Evolutionary conservation across 2,113 vertebrate genomes (phyloP), one percentile per base, ranked within the genome.

Genomic region (Alectura lathami): DNA sequence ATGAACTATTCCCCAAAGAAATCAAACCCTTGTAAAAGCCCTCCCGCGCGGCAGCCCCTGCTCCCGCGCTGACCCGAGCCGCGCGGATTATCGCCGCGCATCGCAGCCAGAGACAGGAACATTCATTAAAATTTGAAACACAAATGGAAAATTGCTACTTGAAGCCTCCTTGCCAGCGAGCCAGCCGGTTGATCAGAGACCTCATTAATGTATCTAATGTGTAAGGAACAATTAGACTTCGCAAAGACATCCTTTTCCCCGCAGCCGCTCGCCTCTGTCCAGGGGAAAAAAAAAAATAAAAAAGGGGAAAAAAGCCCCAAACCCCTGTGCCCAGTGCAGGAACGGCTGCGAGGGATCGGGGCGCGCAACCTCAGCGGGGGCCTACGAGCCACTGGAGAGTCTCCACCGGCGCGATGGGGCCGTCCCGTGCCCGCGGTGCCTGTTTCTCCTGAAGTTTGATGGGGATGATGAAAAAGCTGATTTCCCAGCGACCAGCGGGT

Each of bases 101-200:
- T 81, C 88, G 56, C 72, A 87, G 96, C 91, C 97, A 43, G 93
- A 97, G 96, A 97, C 92, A 84, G 95, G 89, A 94, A 79, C 88
- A 86, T 96, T 98, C 96, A 97, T 98, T 98, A 98, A 98, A 97
- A 97, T 97, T 97, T 98, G 97, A 98, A 97, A 96, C 97, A 94
- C 97, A 97, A 97, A 96, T 97, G 97, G 97, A 97, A 98, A 98
- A 97, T 97, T 97, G 96, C 97, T 98, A 97, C 97, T 98, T 97
- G 97, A 97, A 96, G 97, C 96, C 97, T 96, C 96, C 94, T 92
- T 89, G 75, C 92, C n/a, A 5, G 92, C 91, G 95, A 94, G 96
- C 83, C 96, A 83, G 97, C 89, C 92, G 40, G 81, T 86, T 94
- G 96, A 93, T 96, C 97, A 94, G 95, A 92, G 95, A 92, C 97